Conservation (phyloP, 1,140 invertebrate genomes). For the Oscheius sp. region DNA sequence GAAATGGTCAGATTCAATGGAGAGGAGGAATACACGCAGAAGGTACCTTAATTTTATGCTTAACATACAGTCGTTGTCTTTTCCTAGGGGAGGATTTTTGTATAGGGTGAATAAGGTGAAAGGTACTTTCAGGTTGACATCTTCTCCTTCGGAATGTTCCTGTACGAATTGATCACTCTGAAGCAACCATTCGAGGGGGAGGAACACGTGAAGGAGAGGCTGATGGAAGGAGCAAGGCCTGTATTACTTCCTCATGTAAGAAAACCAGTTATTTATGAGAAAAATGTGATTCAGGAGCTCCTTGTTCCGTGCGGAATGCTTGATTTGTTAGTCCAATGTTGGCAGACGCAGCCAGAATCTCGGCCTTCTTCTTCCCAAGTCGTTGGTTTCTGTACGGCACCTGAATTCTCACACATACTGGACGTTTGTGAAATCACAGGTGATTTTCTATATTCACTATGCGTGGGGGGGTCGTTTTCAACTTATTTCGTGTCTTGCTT, state of each 20-base stretch:
- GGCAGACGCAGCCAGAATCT: slow-evolving; percentile 81
- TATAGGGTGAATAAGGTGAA: neutral
- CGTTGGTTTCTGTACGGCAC: slow-evolving; percentile 82
- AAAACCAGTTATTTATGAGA: neutral
- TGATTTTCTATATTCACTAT: too few species aligned
- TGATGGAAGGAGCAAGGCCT: slow-evolving; percentile 87
- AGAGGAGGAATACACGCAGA: slow-evolving; percentile 96
- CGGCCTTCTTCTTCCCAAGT: slow-evolving; percentile 88
- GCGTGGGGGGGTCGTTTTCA: too few species aligned
- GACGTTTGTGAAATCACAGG: slow-evolving; percentile 69
- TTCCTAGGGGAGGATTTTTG: neutral
- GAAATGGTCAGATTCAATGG: slow-evolving; percentile 97
- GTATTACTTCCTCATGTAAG: slow-evolving; percentile 76
- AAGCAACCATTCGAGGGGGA: slow-evolving; percentile 90
- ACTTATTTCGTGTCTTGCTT: too few species aligned
- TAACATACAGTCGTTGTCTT: neutral
- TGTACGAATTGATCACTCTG: slow-evolving; percentile 90
- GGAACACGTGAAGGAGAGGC: slow-evolving; percentile 90
- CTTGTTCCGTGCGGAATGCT: slow-evolving; percentile 84
- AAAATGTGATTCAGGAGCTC: slow-evolving; percentile 63
- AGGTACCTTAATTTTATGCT: slow-evolving; percentile 67
- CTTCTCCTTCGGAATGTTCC: slow-evolving; percentile 98
- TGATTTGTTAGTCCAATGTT: slow-evolving; percentile 91
- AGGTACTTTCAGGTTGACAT: slow-evolving; percentile 73
- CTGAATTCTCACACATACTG: slow-evolving; percentile 83